Base-by-base conservation (phyloP, 2,888 invertebrate genomes). In the Trichopria drosophilae region DNA sequence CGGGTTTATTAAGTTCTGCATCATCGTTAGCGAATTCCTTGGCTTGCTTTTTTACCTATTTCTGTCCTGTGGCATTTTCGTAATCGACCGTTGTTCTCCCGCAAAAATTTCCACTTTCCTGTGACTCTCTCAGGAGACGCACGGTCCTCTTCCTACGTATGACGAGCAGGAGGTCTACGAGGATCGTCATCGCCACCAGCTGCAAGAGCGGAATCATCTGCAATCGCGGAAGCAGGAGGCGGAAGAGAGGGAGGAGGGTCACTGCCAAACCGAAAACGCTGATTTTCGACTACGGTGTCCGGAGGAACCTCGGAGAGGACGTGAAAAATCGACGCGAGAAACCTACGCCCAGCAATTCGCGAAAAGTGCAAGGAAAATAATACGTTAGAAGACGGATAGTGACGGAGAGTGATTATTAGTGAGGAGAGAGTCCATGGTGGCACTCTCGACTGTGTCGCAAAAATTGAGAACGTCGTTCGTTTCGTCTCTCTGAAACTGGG, bases 81-180 rank as follows among this genome's bases (percentile, higher is more conserved):
- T n/a, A 19, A 20, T 41, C 35, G 28, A 34, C 40, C 47, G 29
- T 46, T 49, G 48, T 35, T 24, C n/a, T n/a, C 15, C 23, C 23
- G 31, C 37, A 39, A 13, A 24, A 37, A 50, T 50, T n/a, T 15
- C 50, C 37, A 43, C 43, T 32, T 43, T 37, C 49, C 37, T 37
- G 9, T 43, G 24, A 41, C 22, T 35, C 29, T 45, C 48, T 10
- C 48, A 55, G 58, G 52, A 55, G 49, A 53, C 50, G 44, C 51
- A 50, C 47, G 57, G 59, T 59, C 58, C 60, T 59, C 57, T 62
- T 60, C 58, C 60, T 59, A 59, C 58, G 53, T 32, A 43, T 20
- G 31, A 32, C 42, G 39, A 42, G 34, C 23, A 28, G 40, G 40
- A 44, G 19, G 43, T 42, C 16, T 19, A 31, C 19, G n/a, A 35